These are phyloP conservation scores for Electrona antarctica DNA, from an alignment of 2,113 vertebrate species.

Conservation along the genomic window DNA sequence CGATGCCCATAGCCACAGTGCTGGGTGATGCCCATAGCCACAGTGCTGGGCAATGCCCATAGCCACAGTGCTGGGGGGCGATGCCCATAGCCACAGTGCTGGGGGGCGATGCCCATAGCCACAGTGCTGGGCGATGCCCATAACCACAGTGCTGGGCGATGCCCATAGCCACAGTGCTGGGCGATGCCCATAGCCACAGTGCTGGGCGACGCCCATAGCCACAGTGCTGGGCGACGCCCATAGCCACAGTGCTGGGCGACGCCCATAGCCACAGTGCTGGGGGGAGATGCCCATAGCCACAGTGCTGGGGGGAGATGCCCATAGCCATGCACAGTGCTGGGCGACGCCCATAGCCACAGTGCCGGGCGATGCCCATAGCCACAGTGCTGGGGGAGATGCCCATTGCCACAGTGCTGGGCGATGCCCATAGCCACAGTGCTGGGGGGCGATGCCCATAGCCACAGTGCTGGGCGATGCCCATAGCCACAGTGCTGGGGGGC, in stretches of 20 bases:
- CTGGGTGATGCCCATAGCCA: no score
- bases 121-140: conserved; percentile 3
- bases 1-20: not conserved
- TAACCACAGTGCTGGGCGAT: not conserved
- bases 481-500: not conserved
- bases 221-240: conserved; percentile 2
- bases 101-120: no score
- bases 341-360: conserved; percentile 1
- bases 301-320: no score
- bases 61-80: not conserved
- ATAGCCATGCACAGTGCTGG: not conserved
- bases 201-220: not conserved
- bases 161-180: not conserved
- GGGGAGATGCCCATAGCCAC: conserved; percentile 1
- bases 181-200: no score
- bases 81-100: not conserved
- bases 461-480: not conserved
- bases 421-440: not conserved
- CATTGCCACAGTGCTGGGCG: not conserved
- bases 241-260: not conserved
- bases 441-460: conserved; percentile 2
- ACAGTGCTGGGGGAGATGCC: no score
- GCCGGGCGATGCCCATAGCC: not conserved
- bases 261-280: not conserved
- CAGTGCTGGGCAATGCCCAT: conserved; percentile 5